Evolutionary conservation across 2,797 vertebrate species (phyloP), one percentile per base, ranked within the genome.

Genomic region (Sebastes minor): DNA sequence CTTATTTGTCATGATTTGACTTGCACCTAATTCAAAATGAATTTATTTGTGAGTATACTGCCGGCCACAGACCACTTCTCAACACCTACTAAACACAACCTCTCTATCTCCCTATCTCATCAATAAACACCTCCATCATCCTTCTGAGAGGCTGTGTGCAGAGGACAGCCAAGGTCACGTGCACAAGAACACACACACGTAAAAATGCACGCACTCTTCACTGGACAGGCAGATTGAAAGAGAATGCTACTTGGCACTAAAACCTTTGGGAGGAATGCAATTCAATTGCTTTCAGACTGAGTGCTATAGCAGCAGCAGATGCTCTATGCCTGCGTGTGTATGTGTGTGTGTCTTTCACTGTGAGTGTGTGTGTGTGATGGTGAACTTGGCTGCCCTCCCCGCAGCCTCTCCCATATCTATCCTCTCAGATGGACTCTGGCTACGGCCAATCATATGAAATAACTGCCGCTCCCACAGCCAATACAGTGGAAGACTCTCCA

Each of bases 251-350:
- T 83, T 80, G 74, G 74, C 76, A 76, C 68, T 71, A 75, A 83
- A 85, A 78, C 73, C 77, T 80, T 64, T 78, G 61, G 65, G 80
- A 91, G 83, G 74, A 87, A 84, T 91, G 84, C 83, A 77, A 52
- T 88, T 89, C 57, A 86, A 71, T 86, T 86, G 78, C 86, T 88
- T 81, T 91, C 75, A 80, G 80, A 67, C 76, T 64, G 81, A 85
- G 64, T 67, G 83, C 82, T 68, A 20, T 25, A 70, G 78, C 66
- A 82, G 78, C 70, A 82, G 80, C 75, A 85, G 84, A 83, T 90
- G 88, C 83, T 85, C 33, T 35, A 1, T 60, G 60, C 52, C 6
- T 76, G 22, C 25, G 4, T 46, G 23, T 59, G 28, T 65, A 28
- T 64, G 16, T 52, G n/a, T 62, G 53, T 71, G 22, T 49, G 30